These are phyloP conservation scores for Petrophora chlorosata DNA, from an alignment of 2,888 invertebrate genomes.

Conservation along the genomic window DNA sequence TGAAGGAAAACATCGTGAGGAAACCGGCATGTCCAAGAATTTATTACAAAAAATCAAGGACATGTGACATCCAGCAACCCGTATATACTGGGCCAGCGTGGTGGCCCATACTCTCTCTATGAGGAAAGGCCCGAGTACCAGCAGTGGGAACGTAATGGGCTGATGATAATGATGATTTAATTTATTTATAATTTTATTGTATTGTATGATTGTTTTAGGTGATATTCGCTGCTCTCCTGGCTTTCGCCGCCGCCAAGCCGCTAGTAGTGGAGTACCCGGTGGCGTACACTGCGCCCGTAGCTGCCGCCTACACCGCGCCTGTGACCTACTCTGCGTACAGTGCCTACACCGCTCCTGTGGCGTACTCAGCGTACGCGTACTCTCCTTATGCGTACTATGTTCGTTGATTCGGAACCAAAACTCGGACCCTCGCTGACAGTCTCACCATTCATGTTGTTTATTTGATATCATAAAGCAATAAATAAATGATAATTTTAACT, in stretches of 20 bases:
- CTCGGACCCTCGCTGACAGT: constrained; percentile 4
- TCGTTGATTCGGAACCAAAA: constrained; percentile 44
- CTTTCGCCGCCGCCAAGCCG: constrained; percentile 79
- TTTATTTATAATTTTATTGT: neutral
- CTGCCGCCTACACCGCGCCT: constrained; percentile 79
- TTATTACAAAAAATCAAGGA: too few species aligned
- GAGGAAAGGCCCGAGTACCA: too few species aligned
- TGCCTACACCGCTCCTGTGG: constrained; percentile 52
- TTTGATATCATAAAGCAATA: constrained; percentile 12
- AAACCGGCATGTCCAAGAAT: too few species aligned
- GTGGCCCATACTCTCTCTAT: too few species aligned
- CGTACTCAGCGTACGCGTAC: constrained; percentile 66
- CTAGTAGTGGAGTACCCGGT: constrained; percentile 65
- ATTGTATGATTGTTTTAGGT: constrained; percentile 48
- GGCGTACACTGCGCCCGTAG: constrained; percentile 73
- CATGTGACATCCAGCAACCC: too few species aligned
- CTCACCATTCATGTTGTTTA: constrained; percentile 10
- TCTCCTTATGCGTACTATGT: constrained; percentile 69
- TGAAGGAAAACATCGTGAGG: too few species aligned
- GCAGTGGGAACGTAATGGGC: too few species aligned
- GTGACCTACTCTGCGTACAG: constrained; percentile 63
- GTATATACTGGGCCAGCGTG: too few species aligned
- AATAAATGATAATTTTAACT: neutral
- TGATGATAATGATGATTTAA: too few species aligned
- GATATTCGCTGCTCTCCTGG: constrained; percentile 79